Conservation (phyloP, 30 jellyfish, hydroid and myxozoan genomes). For the Hydra vulgaris region DNA sequence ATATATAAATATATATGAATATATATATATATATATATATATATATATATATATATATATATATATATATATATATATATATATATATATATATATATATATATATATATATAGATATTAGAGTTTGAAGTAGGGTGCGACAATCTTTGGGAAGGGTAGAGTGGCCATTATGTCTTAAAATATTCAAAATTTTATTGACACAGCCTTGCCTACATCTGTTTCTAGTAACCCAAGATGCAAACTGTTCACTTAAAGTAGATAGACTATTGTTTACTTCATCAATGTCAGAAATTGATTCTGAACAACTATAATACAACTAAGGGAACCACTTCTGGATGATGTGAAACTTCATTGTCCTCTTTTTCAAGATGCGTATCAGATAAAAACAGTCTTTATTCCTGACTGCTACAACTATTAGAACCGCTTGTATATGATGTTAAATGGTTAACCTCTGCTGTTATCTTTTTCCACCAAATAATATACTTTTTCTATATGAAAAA, state of each 20-base stretch:
- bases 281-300: neutral
- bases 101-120: neutral
- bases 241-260: neutral
- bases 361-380: neutral
- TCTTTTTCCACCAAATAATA: neutral
- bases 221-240: slow-evolving; percentile 7
- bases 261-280: neutral
- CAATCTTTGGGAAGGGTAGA: slow-evolving; percentile 18
- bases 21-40: too few relatives aligned
- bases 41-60: too few relatives aligned
- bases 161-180: slow-evolving; percentile 24
- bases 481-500: neutral
- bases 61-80: too few relatives aligned
- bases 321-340: neutral
- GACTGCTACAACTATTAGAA: neutral
- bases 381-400: neutral
- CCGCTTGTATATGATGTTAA: neutral
- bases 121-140: slow-evolving; percentile 19
- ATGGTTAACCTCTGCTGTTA: neutral
- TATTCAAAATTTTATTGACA: neutral
- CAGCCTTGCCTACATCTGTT: slow-evolving; percentile 6
- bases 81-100: too few relatives aligned
- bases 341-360: neutral
- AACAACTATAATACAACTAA: neutral
- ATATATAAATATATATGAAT: too few relatives aligned